Percentiles rank a stretch among this genome's conserved stretches.
Evolutionary conservation across 2,113 vertebrate genomes (phyloP).

Genomic region (Pachycephala philippinensis): DNA sequence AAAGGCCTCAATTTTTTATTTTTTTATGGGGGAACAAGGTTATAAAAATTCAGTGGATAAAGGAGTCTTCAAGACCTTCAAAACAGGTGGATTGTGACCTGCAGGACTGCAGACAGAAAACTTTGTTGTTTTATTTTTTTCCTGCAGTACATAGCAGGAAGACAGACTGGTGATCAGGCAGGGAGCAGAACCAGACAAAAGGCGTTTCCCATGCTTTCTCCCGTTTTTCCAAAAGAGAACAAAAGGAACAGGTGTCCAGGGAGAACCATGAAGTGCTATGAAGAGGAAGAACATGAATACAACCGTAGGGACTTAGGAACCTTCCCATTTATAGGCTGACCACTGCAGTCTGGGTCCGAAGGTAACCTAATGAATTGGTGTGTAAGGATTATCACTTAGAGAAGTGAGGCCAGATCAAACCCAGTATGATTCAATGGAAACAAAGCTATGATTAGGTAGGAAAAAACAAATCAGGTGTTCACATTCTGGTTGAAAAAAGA

Average conservation of each 20-base stretch:
- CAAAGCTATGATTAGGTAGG: neutral
- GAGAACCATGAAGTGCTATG: neutral
- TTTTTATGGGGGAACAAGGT: neutral
- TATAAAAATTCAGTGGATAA: conserved; percentile 35
- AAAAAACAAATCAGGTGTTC: neutral
- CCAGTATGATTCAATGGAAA: neutral
- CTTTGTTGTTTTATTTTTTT: neutral
- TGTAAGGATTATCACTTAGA: neutral
- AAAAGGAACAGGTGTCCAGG: neutral
- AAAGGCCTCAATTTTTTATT: neutral
- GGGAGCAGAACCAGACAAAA: conserved; percentile 3
- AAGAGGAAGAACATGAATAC: neutral
- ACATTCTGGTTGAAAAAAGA: neutral
- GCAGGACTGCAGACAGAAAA: conserved; percentile 20
- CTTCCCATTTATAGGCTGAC: neutral
- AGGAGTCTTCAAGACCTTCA: conserved; percentile 26
- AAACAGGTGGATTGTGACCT: conserved; percentile 20
- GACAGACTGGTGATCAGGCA: neutral
- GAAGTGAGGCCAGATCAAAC: neutral
- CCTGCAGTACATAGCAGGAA: neutral
- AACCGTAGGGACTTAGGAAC: neutral
- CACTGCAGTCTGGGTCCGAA: neutral
- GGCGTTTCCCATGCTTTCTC: neutral
- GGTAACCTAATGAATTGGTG: neutral
- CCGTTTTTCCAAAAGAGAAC: conserved; percentile 32